A percentile compares a stretch with the other conserved stretches of the same genome.
Conservation (phyloP, 2,888 invertebrate species). For the Geophilus truncorum region DNA sequence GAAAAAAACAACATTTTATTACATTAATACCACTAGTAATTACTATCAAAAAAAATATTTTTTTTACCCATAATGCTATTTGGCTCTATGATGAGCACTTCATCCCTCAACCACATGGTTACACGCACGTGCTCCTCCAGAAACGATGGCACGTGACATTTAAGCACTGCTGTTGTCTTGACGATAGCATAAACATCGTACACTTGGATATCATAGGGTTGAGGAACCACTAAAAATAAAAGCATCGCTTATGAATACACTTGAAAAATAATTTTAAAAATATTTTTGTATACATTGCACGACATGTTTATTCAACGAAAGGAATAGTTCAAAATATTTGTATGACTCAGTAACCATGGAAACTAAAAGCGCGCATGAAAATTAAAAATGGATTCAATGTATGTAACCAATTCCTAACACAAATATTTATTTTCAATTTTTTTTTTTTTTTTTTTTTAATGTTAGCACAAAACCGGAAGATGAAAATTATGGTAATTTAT, state of each 20-base stretch:
- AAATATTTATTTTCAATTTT: not conserved
- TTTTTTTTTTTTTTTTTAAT: no score
- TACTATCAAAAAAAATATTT: not conserved
- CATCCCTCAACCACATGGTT: slow-evolving; percentile 37
- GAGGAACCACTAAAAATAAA: slow-evolving; percentile 37
- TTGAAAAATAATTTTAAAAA: not conserved
- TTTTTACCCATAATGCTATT: slow-evolving; percentile 33
- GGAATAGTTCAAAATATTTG: slow-evolving; percentile 5
- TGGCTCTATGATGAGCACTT: slow-evolving; percentile 35
- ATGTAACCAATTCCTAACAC: not conserved
- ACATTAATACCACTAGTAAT: not conserved
- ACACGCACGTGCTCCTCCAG: slow-evolving; percentile 37
- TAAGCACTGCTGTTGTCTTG: slow-evolving; percentile 37
- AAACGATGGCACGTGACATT: slow-evolving; percentile 37
- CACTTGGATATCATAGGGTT: slow-evolving; percentile 37
- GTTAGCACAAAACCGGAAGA: no score
- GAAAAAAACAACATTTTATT: slow-evolving; percentile 40
- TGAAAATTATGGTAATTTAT: not conserved
- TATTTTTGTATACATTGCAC: no score
- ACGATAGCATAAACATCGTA: slow-evolving; percentile 37
- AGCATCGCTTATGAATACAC: no score
- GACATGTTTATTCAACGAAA: not conserved
- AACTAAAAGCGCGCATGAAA: not conserved
- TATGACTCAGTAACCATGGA: not conserved
- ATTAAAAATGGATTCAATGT: not conserved